Base-by-base conservation (phyloP, 2,113 vertebrate species). In the Jaculus jaculus region DNA sequence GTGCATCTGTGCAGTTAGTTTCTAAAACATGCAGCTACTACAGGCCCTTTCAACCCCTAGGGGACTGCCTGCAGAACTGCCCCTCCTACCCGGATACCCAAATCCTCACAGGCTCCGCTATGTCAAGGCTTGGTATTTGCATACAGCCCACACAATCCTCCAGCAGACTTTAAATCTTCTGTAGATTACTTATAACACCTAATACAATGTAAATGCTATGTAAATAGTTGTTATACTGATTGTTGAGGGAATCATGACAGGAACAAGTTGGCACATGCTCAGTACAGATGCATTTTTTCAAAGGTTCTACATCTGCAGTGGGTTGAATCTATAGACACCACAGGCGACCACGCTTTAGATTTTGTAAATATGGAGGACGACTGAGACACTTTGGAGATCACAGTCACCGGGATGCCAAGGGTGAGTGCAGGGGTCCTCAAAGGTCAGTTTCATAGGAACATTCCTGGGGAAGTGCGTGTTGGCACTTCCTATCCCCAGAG, bases 201-300 rank as follows among this genome's bases (percentile, higher is more conserved):
- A 78, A 63, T 63, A 63, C 37, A 63, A 78, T 84, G 92, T 84
- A 89, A 89, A 89, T 93, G 92, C 85, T 89, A 61, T 93, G 91
- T 68, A 78, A 84, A 89, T 78, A 78, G 92, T 51, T 75, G 78
- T 77, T 84, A 69, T 65, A n/a, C 71, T 32, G 61, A 42, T 34
- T 77, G 72, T 47, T 61, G 21, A 89, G 72, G 72, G 86, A 51
- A 71, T 84, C 61, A 89, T 34, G n/a, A 84, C 21, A 24, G 69
- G 92, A 32, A 81, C 30, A 85, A 66, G 60, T 21, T 58, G 34
- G 84, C 30, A 37, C 47, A 60, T 89, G 13, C 34, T 78, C 24
- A 71, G 30, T 89, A 51, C 16, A 24, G 63, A 71, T 37, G 63
- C 54, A 71, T 28, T 47, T 75, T 78, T 63, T 63, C 54, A 68